Base-by-base conservation (phyloP, 2,797 vertebrate genomes). In the Balearica regulorum region DNA sequence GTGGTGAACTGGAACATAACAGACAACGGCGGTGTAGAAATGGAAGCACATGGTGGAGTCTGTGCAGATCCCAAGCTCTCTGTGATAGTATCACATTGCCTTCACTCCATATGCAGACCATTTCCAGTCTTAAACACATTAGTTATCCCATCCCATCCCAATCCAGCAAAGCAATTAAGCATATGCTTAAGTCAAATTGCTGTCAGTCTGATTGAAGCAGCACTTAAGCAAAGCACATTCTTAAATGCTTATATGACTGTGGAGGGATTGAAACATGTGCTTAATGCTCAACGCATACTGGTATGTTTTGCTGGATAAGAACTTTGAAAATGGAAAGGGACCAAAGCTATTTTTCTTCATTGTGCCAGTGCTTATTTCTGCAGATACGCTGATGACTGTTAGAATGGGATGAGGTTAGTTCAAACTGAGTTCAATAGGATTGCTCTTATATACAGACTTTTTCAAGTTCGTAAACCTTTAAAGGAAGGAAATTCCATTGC, bases 131-230 rank as follows among this genome's bases (percentile, higher is more conserved):
- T 85, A 94, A 94, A 60, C 51, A 57, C 70, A 33, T 87, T 48
- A 44, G 16, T 82, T 84, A 58, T 51, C 49, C 33, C 35, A 65
- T 21, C 29, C 16, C 35, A 78, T 78, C 41, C 60, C 25, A 61
- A 71, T 51, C 35, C 58, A 82, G 73, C 25, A 73, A 55, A 92
- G 66, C 66, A 84, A 51, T 94, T 94, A 94, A 90, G 58, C 33
- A 2, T 91, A 89, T 66, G 62, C 71, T 93, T 94, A 95, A 94
- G 44, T 92, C 44, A 49, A 84, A 89, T 70, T 90, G 18, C 41
- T 93, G 77, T 61, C 86, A 85, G n/a, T 57, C 55, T 87, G 73
- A 94, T 96, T 96, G 90, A 94, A 93, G 83, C 11, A 77, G 35
- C 61, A 89, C 53, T 94, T 94, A 87, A 83, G 54, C 64, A 49